Base-by-base conservation (phyloP, 2,888 invertebrate species). In the Flexamia atlantica region DNA sequence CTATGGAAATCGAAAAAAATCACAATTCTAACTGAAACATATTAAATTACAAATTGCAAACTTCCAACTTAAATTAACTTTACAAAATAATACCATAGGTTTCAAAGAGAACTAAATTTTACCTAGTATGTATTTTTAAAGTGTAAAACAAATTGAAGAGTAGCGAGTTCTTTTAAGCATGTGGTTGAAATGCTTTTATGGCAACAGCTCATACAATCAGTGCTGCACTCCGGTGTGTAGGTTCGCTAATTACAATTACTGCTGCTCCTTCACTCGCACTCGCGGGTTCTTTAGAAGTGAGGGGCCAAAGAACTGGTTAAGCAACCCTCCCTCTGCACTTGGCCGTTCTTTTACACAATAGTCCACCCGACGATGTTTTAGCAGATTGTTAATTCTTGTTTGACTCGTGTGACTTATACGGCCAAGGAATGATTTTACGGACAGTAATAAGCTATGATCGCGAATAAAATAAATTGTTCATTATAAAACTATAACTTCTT, bases 191-290 rank as follows among this genome's bases (percentile, higher is more conserved):
- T 17, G 12, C 46, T 46, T 36, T 46, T 46, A 46, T 46, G 46
- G 23, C 57, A 57, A 57, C 57, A 57, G 23, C 57, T 57, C 57
- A 57, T 23, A 57, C 57, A 57, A 57, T 57, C 23, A 20, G 57
- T 57, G 46, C 57, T 20, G 57, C 57, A 23, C 57, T 23, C 46
- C 17, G 36, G 36, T 36, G 46, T 57, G 57, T 57, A n/a, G 36
- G 36, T n/a, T 57, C 57, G 57, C 57, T 57, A 57, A 57, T 57
- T 57, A 57, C 23, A 57, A 57, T 57, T 57, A 57, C 57, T 57
- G 57, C 20, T 23, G 57, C 57, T 20, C 57, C 23, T 5, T 23
- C 57, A 9, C 23, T 57, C 57, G 3, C 23, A 23, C 36, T 36
- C 36, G 36, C 36, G 36, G 36, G 36, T 9, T 57, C 20, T 57